Conservation (phyloP, 2,888 invertebrate species). For the Oscheius sp. region DNA sequence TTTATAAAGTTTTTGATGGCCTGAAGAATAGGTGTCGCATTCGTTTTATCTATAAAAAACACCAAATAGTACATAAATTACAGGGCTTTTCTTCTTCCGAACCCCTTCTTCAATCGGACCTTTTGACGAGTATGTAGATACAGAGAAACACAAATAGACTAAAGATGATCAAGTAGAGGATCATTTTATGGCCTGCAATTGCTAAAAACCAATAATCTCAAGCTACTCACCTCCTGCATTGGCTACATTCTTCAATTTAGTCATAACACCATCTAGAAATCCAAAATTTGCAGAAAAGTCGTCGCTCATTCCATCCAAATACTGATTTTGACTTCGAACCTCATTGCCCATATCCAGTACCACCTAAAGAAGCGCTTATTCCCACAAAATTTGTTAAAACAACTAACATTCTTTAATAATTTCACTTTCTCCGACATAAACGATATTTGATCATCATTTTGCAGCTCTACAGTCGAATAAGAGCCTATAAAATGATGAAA, state of each 20-base stretch:
- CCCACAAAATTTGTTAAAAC: neutral
- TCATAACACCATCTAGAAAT: conserved; percentile 62
- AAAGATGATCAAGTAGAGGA: conserved; percentile 68
- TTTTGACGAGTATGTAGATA: conserved; percentile 62
- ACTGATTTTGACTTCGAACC: conserved; percentile 87
- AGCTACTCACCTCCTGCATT: conserved; percentile 65
- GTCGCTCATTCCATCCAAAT: conserved; percentile 77
- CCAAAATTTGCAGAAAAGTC: conserved; percentile 61
- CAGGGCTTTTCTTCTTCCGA: too few species aligned
- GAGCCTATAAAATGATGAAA: conserved; percentile 6
- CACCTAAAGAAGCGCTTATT: conserved; percentile 72
- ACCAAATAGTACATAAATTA: too few species aligned
- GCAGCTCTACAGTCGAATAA: conserved; percentile 78
- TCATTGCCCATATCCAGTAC: conserved; percentile 83
- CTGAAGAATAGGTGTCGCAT: too few species aligned
- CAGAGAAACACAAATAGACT: conserved; percentile 68
- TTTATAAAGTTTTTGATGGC: too few species aligned
- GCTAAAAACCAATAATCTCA: neutral
- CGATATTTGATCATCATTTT: conserved; percentile 88
- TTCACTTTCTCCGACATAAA: conserved; percentile 88
- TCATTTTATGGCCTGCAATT: conserved; percentile 62
- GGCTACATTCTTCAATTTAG: conserved; percentile 62
- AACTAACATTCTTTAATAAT: conserved; percentile 85
- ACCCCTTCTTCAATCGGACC: too few species aligned
- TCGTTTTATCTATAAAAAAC: too few species aligned